Conservation (phyloP, 2,888 invertebrate genomes). For the Heliconius cydno region DNA sequence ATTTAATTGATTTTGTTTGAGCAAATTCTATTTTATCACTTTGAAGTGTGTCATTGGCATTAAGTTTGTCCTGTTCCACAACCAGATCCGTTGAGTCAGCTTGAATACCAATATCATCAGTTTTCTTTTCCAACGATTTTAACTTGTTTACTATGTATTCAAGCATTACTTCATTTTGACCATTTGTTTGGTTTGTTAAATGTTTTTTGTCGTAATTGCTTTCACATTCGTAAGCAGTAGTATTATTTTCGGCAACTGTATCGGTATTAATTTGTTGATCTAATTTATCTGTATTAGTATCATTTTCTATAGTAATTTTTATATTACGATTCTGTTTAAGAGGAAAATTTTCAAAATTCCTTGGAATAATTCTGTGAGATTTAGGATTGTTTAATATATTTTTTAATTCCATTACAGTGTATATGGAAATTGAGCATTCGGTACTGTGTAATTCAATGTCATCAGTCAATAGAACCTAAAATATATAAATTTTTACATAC, state of each 20-base stretch:
- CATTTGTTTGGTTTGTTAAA: not conserved
- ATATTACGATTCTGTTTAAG: constrained; percentile 27
- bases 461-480: constrained; percentile 63
- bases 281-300: constrained; percentile 19
- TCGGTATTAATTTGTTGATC: not conserved
- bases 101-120: constrained; percentile 30
- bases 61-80: not conserved
- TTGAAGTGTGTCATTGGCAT: not conserved
- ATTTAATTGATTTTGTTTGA: not conserved
- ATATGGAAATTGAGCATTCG: constrained; percentile 52
- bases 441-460: constrained; percentile 52
- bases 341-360: constrained; percentile 1
- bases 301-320: constrained; percentile 51
- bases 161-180: not conserved
- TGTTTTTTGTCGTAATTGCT: not conserved
- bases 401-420: constrained; percentile 57
- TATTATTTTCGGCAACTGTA: not conserved
- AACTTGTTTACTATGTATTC: not conserved
- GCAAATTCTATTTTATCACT: not conserved
- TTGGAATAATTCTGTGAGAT: not conserved
- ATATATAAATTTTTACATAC: constrained; percentile 34
- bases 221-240: not conserved
- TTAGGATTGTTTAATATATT: constrained; percentile 43
- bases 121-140: constrained; percentile 19
- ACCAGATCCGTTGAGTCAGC: constrained; percentile 2